These are phyloP conservation scores for Chiloscyllium plagiosum DNA, from an alignment of 2,113 vertebrate species.

Conservation along the genomic window DNA sequence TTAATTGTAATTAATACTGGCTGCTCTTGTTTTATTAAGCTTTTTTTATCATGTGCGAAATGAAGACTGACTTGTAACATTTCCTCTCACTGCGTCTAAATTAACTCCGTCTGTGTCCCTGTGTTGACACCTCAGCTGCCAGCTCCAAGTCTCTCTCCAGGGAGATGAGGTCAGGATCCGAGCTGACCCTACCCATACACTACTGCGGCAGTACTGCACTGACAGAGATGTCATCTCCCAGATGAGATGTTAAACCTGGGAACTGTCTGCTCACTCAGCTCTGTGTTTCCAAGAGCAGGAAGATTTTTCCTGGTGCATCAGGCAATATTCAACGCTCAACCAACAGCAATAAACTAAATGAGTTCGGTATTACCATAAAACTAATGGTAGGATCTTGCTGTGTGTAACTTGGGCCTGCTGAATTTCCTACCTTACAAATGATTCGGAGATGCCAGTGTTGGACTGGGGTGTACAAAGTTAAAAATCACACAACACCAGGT, in stretches of 20 bases:
- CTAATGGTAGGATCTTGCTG: neutral
- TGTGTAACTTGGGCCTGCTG: neutral
- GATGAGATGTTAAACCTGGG: neutral
- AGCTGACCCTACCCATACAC: neutral
- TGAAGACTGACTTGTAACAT: slow-evolving; percentile 12
- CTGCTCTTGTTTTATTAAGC: slow-evolving; percentile 53
- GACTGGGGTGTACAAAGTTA: no score
- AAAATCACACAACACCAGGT: no score
- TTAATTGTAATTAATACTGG: slow-evolving; percentile 60
- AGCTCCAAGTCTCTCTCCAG: neutral
- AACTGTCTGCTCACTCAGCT: no score
- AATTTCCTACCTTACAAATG: neutral
- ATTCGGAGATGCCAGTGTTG: no score
- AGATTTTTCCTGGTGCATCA: neutral
- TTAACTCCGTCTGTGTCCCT: neutral
- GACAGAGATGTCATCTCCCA: neutral
- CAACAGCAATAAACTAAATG: neutral
- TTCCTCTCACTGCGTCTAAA: neutral
- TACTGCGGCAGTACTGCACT: neutral
- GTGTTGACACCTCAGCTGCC: neutral
- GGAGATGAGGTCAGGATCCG: no score
- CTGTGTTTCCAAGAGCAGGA: neutral
- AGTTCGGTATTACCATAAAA: neutral
- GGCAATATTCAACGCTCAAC: neutral
- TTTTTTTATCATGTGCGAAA: slow-evolving; percentile 42